phyloP scores from a whole-genome alignment of 2,113 vertebrate species.

The Grammomys dolichurus region DNA sequence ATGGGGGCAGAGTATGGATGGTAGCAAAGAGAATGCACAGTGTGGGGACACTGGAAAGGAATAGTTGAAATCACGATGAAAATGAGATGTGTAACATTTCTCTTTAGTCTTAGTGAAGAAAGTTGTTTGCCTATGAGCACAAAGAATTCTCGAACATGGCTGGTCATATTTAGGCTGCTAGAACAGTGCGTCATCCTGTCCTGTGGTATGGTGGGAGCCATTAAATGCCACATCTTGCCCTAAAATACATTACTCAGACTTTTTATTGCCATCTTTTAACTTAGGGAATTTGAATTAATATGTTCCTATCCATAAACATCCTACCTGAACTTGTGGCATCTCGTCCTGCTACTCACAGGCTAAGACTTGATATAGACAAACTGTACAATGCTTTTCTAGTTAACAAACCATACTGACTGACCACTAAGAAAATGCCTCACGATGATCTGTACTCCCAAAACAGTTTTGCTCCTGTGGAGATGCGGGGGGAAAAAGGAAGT shows the following conservation, averaged over 20 bases:
- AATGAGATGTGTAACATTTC: not conserved
- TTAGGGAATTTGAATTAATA: not conserved
- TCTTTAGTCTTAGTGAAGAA: not conserved
- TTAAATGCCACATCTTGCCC: not conserved
- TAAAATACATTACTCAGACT: not conserved
- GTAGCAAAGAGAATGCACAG: not conserved
- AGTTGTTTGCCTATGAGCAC: not conserved
- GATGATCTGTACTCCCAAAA: not conserved
- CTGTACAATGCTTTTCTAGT: not conserved
- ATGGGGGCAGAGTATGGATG: not conserved
- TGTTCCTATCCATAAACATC: not conserved
- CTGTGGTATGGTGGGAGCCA: not conserved
- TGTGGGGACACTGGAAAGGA: not conserved
- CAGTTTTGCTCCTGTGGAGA: not conserved
- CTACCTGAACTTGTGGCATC: not conserved
- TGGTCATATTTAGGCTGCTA: not conserved
- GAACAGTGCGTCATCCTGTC: not conserved
- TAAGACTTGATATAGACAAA: not conserved
- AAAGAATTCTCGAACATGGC: not conserved
- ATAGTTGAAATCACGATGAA: not conserved
- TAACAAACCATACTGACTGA: not conserved
- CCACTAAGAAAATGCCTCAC: not conserved
- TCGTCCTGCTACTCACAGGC: not conserved
- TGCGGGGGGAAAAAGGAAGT: not conserved
- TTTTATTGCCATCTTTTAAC: not conserved